Base-by-base conservation (phyloP, 2,888 invertebrate species). In the Dryadula phaetusa region DNA sequence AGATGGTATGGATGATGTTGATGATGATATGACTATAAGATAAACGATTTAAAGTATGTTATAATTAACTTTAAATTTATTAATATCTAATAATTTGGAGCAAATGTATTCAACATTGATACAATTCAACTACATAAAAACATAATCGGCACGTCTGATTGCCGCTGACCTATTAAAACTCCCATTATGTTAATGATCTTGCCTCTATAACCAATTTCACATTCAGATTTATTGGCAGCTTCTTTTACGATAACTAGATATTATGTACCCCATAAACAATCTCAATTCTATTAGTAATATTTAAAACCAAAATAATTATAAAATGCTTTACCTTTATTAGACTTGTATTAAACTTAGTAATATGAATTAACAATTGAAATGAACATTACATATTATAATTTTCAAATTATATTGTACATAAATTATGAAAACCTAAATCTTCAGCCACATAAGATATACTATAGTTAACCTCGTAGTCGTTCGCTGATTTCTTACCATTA, bases 131-230 rank as follows among this genome's bases (percentile, higher is more conserved):
- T 47, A 47, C 4, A 52, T 16, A 3, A 52, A 52, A 28, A 52
- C n/a, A 52, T 28, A 10, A 52, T n/a, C 25, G 25, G 25, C n/a
- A n/a, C n/a, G 49, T 49, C n/a, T 49, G 49, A 49, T 49, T 49
- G 25, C 46, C 22, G 46, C 14, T 25, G 25, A 25, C 25, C 49
- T 49, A 7, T 49, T 20, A 25, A 49, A 49, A 49, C 25, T 49
- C 25, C 25, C n/a, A 49, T 49, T 47, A 47, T n/a, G 47, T 25
- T 22, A 22, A 47, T 47, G 46, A 47, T 25, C 49, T 25, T 49
- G 25, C 25, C n/a, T 47, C 22, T 47, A 47, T 46, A 46, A 46
- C 47, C 22, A 47, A 25, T 47, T 47, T 47, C 25, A 47, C 47
- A 47, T 49, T 25, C 25, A 25, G 25, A 49, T 49, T 25, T 49